Evolutionary conservation across 1,140 invertebrate genomes (phyloP).

Genomic region (Lepeophtheirus salmonis): DNA sequence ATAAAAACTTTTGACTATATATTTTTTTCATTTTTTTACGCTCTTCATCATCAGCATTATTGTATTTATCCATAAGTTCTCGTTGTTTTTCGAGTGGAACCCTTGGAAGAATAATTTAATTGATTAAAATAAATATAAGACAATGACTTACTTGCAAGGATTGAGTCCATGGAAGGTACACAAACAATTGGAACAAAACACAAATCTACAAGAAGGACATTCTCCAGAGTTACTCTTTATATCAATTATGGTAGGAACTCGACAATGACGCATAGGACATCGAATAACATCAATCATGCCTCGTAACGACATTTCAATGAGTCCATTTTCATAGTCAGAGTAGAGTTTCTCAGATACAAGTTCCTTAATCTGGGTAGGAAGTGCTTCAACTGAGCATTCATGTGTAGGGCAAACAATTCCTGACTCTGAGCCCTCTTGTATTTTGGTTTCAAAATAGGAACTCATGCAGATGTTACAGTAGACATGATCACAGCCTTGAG

Average conservation of each 20-base stretch:
- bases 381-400: neutral
- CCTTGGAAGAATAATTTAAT: no score
- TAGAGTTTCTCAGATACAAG: neutral
- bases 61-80: neutral
- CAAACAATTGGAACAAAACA: neutral
- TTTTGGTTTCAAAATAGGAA: neutral
- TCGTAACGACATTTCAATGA: neutral
- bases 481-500: neutral
- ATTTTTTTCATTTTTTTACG: neutral
- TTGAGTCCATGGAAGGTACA: neutral
- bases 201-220: neutral
- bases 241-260: neutral
- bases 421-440: neutral
- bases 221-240: neutral
- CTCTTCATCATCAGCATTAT: neutral
- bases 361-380: neutral
- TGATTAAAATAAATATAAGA: no score
- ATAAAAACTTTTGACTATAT: neutral
- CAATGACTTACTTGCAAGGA: neutral
- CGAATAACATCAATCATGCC: neutral
- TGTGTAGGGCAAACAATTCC: neutral
- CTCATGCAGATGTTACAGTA: neutral
- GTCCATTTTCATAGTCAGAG: neutral
- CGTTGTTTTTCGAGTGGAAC: neutral
- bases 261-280: neutral